phyloP scores from a whole-genome alignment of 2,888 invertebrate genomes.

The Drosophila mimetica region DNA sequence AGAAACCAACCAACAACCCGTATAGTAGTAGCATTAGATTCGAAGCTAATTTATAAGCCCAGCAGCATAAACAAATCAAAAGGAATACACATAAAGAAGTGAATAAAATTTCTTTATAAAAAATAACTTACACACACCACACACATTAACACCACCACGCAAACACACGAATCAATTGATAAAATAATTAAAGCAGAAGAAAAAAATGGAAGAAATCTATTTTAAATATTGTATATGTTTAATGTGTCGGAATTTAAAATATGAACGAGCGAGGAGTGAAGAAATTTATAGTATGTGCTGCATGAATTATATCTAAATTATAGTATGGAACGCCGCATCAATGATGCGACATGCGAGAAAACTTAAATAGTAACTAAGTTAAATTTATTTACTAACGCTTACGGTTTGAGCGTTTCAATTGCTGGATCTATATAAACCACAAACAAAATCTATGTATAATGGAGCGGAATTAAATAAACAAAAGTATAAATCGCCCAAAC shows the following conservation, averaged over 20 bases:
- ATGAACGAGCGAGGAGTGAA: conserved; percentile 33
- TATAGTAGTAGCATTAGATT: conserved; percentile 67
- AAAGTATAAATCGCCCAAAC: conserved; percentile 41
- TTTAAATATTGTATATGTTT: conserved; percentile 81
- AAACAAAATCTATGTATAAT: conserved; percentile 51
- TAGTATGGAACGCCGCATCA: conserved; percentile 48
- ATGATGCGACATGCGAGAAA: conserved; percentile 36
- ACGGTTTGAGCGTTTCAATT: conserved; percentile 71
- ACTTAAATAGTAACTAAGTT: conserved; percentile 76
- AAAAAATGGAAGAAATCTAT: conserved; percentile 65
- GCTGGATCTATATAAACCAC: conserved; percentile 63
- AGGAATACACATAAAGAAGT: conserved; percentile 54
- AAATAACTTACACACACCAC: conserved; percentile 32
- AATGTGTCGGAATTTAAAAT: conserved; percentile 76
- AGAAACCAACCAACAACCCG: conserved; percentile 24
- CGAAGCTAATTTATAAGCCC: conserved; percentile 64
- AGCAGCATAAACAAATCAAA: conserved; percentile 64
- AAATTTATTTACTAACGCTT: conserved; percentile 74
- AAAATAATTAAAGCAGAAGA: conserved; percentile 54
- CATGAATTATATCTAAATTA: conserved; percentile 56
- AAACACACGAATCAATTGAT: conserved; percentile 72
- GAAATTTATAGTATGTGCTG: conserved; percentile 46
- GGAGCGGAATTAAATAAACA: conserved; percentile 60
- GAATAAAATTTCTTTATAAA: conserved; percentile 35
- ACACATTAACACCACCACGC: conserved; percentile 49